Percentiles rank a stretch among this genome's conserved stretches.
phyloP scores from a whole-genome alignment of 2,113 vertebrate genomes.

The Condylura cristata region DNA sequence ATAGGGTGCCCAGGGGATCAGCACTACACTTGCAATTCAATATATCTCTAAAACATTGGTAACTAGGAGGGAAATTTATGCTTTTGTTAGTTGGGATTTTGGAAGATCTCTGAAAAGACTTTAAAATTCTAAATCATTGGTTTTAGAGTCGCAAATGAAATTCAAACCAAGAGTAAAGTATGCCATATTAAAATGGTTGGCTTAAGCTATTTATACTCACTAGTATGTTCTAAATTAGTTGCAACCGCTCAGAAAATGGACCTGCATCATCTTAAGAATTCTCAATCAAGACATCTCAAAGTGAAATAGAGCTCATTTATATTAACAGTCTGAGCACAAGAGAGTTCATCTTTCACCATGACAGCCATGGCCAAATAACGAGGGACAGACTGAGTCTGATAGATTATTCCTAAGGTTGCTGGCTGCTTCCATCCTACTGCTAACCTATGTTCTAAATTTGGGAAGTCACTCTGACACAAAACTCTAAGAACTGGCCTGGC shows the following conservation, averaged over 20 bases:
- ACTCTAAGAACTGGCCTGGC: neutral
- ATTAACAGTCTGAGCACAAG: slow-evolving; percentile 42
- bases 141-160: slow-evolving; percentile 58
- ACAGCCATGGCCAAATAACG: neutral
- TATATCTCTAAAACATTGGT: slow-evolving; percentile 9
- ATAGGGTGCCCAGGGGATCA: neutral
- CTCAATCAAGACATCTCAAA: slow-evolving; percentile 55
- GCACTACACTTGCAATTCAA: neutral
- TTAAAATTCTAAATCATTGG: slow-evolving; percentile 48
- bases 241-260: slow-evolving; percentile 67
- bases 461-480: neutral
- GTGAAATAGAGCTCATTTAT: slow-evolving; percentile 58
- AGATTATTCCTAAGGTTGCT: neutral
- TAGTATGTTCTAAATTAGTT: slow-evolving; percentile 70
- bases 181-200: slow-evolving; percentile 41
- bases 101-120: slow-evolving; percentile 41
- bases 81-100: slow-evolving; percentile 33
- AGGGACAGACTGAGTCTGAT: neutral
- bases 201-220: slow-evolving; percentile 63
- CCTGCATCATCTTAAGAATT: slow-evolving; percentile 55
- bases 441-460: neutral
- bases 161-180: slow-evolving; percentile 58
- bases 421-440: neutral
- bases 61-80: slow-evolving; percentile 24
- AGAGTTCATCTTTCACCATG: slow-evolving; percentile 57